phyloP scores from a whole-genome alignment of 2,113 vertebrate species.

The Holacanthus passer region DNA sequence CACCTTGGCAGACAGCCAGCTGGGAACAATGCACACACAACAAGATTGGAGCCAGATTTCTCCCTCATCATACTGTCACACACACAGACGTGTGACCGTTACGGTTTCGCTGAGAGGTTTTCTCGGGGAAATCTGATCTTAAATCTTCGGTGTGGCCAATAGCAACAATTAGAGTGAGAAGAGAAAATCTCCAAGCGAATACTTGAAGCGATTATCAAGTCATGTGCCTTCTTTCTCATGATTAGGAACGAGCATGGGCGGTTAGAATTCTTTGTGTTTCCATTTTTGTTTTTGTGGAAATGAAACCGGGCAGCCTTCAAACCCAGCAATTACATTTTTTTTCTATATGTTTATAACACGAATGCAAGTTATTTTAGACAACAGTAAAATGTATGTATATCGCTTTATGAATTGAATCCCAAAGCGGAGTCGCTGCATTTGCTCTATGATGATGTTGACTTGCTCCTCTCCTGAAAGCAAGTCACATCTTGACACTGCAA shows the following conservation, averaged over 20 bases:
- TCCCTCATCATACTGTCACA: slow-evolving; percentile 8
- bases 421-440: not conserved
- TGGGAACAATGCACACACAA: slow-evolving; percentile 18
- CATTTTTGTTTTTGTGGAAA: slow-evolving; percentile 11
- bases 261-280: slow-evolving; percentile 22
- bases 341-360: not conserved
- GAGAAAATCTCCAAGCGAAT: slow-evolving; percentile 38
- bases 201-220: slow-evolving; percentile 65
- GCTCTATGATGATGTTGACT: not conserved
- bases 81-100: not conserved
- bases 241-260: slow-evolving; percentile 26
- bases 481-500: not conserved
- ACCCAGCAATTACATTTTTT: slow-evolving; percentile 1
- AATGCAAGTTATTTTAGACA: not conserved
- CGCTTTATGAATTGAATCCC: not conserved
- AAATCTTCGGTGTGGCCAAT: slow-evolving; percentile 17
- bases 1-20: slow-evolving; percentile 34
- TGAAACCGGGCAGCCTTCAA: not conserved
- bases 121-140: slow-evolving; percentile 14
- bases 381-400: slow-evolving; percentile 10
- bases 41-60: slow-evolving; percentile 25
- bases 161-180: slow-evolving; percentile 5
- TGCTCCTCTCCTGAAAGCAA: not conserved
- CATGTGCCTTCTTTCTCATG: slow-evolving; percentile 57
- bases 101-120: not conserved